Evolutionary conservation across 37 sponge, comb jelly and placozoan species (phyloP), one percentile per base, ranked within the genome.

Genomic region (Chondrilla cf. caribensis): DNA sequence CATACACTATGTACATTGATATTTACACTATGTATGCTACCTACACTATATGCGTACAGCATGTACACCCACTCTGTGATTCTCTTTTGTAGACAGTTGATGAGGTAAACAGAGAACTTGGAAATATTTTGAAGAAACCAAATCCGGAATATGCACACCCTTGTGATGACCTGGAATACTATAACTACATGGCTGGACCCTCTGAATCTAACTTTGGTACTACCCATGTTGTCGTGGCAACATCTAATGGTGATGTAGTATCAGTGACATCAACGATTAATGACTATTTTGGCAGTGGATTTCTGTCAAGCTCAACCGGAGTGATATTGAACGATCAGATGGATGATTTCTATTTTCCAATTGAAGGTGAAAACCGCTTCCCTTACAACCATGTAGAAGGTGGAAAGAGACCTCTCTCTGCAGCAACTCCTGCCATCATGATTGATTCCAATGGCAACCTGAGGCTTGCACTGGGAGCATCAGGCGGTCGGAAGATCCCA

Each of bases 401-500:
- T 17, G 35, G 68, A 28, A 67, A 26, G 4, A 28, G 68, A 26
- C 68, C 68, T 7, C 68, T 67, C 32, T 67, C 68, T 3, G 68
- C 68, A 33, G 29, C 3, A 4, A 33, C 35, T 28, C 68, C 68
- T 31, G 35, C 68, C 17, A 33, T 67, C 35, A 33, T 67, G 11
- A 33, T 29, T 29, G 68, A 67, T 33, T 33, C 35, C 2, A 67
- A 67, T 29, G 68, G 68, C 32, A 26, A 67, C 4, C 35, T 67
- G 31, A 67, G 29, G 68, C 32, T 67, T 8, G 68, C 35, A 33
- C n/a, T 33, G 29, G 68, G 68, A 33, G 68, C 68, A 31, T 28
- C 68, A 67, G 68, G 68, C 29, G 68, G 68, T 67, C 31, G 35
- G 35, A 67, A 26, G 68, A 67, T 67, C 35, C 68, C 68, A 67